Percentiles rank a stretch among this genome's conserved stretches.
These are phyloP conservation scores for Stegostoma tigrinum DNA, from an alignment of 2,113 vertebrate species.

Conservation along the genomic window DNA sequence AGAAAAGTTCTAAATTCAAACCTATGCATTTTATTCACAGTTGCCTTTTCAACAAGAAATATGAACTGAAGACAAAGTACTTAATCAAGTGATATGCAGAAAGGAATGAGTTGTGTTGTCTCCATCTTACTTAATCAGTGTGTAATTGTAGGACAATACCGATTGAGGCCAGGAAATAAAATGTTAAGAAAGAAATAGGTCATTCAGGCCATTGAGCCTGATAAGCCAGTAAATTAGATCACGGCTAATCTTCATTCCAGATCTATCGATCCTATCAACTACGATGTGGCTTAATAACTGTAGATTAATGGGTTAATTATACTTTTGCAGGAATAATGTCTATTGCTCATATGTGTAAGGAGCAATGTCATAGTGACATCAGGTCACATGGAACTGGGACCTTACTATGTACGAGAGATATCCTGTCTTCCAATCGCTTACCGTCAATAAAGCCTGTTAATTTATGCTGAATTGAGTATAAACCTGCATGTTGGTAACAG, in stretches of 20 bases:
- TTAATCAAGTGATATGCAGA: neutral
- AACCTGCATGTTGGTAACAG: no score
- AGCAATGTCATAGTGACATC: no score
- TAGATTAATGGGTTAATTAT: no score
- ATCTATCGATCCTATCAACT: neutral
- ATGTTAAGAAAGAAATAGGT: neutral
- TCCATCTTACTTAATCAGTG: neutral
- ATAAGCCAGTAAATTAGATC: neutral
- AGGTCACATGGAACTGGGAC: no score
- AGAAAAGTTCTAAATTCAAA: neutral
- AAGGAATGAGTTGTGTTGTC: neutral
- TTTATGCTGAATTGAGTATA: no score
- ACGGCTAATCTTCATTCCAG: neutral
- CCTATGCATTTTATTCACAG: neutral
- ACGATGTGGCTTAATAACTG: neutral
- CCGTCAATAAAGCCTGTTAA: no score
- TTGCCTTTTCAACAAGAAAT: neutral
- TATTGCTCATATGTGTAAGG: no score
- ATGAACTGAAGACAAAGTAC: neutral
- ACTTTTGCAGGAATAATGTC: no score
- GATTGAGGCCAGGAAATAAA: neutral
- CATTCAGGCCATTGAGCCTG: neutral
- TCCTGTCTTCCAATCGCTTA: no score
- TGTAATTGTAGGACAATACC: neutral
- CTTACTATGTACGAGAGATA: no score